Percentiles rank a stretch among this genome's conserved stretches.
phyloP scores from a whole-genome alignment of 2,797 vertebrate species.

The Hydrocynus forskahlii region DNA sequence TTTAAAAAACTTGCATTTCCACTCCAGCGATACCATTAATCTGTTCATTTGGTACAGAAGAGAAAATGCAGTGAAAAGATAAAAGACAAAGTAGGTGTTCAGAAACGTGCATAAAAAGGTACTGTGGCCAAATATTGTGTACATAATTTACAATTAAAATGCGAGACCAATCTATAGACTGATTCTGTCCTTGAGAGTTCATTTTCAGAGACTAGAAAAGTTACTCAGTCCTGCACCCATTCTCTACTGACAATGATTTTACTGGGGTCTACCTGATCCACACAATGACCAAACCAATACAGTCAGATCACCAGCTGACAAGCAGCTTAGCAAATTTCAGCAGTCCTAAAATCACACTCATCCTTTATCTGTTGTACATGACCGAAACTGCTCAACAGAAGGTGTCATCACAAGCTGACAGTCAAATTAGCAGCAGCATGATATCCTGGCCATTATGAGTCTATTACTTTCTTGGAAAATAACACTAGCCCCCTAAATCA shows the following conservation, averaged over 20 bases:
- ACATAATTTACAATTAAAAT: conserved; percentile 18
- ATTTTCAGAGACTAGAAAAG: conserved; percentile 68
- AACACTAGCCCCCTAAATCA: conserved; percentile 31
- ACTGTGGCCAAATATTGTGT: too few relatives aligned
- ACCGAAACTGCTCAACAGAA: conserved; percentile 68
- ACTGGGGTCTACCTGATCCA: not conserved
- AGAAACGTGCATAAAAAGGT: conserved; percentile 66
- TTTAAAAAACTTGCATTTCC: conserved; percentile 63
- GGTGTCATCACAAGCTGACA: conserved; percentile 69
- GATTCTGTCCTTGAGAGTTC: conserved; percentile 68
- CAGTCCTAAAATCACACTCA: not conserved
- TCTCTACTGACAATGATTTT: not conserved
- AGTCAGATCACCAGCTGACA: not conserved
- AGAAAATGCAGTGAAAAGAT: conserved; percentile 54
- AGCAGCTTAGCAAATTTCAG: not conserved
- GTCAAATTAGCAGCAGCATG: conserved; percentile 70
- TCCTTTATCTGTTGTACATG: conserved; percentile 65
- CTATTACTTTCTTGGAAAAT: conserved; percentile 19
- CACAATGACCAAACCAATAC: not conserved
- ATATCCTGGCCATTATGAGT: conserved; percentile 55
- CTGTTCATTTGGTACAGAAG: conserved; percentile 61
- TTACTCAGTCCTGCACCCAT: not conserved
- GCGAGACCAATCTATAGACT: conserved; percentile 68
- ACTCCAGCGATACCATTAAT: conserved; percentile 66
- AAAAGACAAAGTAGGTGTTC: conserved; percentile 6